Percentiles rank a stretch among this genome's conserved stretches.
These are phyloP conservation scores for Epirrhoe tristata DNA, from an alignment of 2,888 invertebrate genomes.

Conservation along the genomic window DNA sequence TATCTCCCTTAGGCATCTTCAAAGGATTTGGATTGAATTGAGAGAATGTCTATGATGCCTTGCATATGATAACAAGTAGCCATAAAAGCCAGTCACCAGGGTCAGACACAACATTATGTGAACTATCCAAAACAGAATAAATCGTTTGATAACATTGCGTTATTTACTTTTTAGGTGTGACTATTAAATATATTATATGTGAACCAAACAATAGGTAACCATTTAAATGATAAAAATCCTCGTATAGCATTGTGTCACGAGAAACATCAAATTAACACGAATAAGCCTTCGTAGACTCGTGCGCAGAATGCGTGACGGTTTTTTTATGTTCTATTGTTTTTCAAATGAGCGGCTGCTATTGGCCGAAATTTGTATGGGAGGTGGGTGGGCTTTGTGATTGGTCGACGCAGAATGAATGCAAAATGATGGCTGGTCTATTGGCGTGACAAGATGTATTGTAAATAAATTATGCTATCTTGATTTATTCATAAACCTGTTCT, in stretches of 20 bases:
- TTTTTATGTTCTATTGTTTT: constrained; percentile 85
- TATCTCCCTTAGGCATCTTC: too few relatives aligned
- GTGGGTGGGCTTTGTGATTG: constrained; percentile 66
- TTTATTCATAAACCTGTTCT: constrained; percentile 38
- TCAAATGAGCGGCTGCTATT: constrained; percentile 72
- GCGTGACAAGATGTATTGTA: constrained; percentile 74
- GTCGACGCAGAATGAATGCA: constrained; percentile 71
- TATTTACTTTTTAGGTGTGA: constrained; percentile 10
- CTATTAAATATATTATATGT: constrained; percentile 16
- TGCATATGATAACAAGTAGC: too few relatives aligned
- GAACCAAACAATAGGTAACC: constrained; percentile 14
- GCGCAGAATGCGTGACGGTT: constrained; percentile 77
- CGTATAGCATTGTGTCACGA: constrained; percentile 46
- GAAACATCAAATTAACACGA: constrained; percentile 56
- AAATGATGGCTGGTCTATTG: constrained; percentile 79
- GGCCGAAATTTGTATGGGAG: constrained; percentile 68
- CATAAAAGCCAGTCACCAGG: too few relatives aligned
- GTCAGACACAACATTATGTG: too few relatives aligned
- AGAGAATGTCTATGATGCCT: too few relatives aligned
- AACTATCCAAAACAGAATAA: too few relatives aligned
- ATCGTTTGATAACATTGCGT: too few relatives aligned
- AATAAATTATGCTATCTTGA: constrained; percentile 70
- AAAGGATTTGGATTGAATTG: too few relatives aligned
- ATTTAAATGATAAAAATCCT: constrained; percentile 40
- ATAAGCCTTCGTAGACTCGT: constrained; percentile 60